Base-by-base conservation (phyloP, 2,888 invertebrate species). In the Cabera pusaria region DNA sequence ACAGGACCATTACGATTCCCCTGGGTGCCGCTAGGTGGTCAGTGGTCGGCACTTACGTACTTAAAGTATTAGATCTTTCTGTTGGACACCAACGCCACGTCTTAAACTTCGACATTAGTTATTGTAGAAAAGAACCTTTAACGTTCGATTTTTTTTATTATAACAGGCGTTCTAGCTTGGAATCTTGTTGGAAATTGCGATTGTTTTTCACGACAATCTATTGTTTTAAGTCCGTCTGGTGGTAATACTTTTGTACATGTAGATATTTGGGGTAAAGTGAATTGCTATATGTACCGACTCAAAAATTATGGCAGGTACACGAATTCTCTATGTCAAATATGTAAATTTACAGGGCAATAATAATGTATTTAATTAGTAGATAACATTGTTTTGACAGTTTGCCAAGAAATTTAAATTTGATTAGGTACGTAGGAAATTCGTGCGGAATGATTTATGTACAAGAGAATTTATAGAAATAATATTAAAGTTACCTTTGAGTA, bases 1-100 rank as follows among this genome's bases (percentile, higher is more conserved):
- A 65, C 76, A 66, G 64, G 70, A 64, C 77, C 77, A 75, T 81
- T 82, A 83, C 64, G 49, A 68, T 59, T 66, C 84, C 73, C 84
- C 20, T 43, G 75, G 72, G 83, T 46, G 66, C 59, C 51, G 49
- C 56, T 57, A 57, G 59, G 60, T 71, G 69, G 67, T 64, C 62
- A 59, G 60, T 71, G 69, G 67, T 64, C 62, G 66, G 64, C 68
- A 72, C 72, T 72, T 64, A 64, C 32, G 43, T 44, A 47, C 34
- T 36, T 42, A 36, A 31, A 22, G 31, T 35, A 27, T 31, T 42
- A 40, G 23, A 12, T 23, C 27, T 36, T 24, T 33, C 9, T 18
- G 23, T 18, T 31, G 31, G 29, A 21, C 22, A 29, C 25, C 12
- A 10, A 17, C 20, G 26, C 12, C 26, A 33, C 16, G 28, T 29